Conservation (phyloP, 2,113 vertebrate species). For the Sorex fumeus region DNA sequence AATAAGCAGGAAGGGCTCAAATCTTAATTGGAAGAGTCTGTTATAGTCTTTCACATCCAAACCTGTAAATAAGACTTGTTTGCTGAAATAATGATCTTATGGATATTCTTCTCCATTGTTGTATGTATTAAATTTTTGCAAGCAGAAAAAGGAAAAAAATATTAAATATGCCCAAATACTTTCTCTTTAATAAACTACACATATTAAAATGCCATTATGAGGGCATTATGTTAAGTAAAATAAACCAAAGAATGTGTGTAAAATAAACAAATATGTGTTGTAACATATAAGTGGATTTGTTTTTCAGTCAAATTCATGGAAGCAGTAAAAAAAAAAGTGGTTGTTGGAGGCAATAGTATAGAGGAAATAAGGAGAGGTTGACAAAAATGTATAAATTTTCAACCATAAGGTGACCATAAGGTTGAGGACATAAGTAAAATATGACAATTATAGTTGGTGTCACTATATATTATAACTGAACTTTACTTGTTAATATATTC, state of each 20-base stretch:
- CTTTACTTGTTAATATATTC: background rate
- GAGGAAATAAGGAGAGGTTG: background rate
- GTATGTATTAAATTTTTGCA: background rate
- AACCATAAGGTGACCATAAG: background rate
- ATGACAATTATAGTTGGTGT: background rate
- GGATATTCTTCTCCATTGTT: background rate
- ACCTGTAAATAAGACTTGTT: background rate
- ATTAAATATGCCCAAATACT: background rate
- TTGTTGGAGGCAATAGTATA: background rate
- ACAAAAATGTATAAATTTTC: background rate
- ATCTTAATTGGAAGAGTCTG: background rate
- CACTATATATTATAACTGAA: background rate
- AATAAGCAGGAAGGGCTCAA: background rate
- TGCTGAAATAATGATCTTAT: background rate
- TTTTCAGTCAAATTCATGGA: background rate
- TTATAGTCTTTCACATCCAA: background rate
- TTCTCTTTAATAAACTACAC: background rate
- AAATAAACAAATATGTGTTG: no score
- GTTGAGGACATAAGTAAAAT: background rate
- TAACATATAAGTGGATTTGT: background rate
- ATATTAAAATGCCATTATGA: background rate
- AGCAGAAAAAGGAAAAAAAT: background rate
- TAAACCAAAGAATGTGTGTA: background rate
- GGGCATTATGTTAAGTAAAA: background rate
- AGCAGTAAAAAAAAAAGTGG: background rate